phyloP scores from a whole-genome alignment of 2,888 invertebrate species.

The Meiosimyza platycephala region DNA sequence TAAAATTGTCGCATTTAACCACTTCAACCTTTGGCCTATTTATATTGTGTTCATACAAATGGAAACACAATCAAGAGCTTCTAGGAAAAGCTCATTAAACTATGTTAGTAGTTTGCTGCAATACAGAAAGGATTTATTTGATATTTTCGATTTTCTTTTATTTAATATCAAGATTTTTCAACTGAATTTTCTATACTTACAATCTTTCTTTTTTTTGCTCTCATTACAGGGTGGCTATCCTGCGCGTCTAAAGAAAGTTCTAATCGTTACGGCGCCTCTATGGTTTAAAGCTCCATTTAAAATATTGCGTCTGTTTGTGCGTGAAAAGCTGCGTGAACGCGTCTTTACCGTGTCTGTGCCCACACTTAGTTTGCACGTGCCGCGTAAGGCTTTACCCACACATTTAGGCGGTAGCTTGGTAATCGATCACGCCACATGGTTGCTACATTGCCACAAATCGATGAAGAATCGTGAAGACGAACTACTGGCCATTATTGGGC shows the following conservation, averaged over 20 bases:
- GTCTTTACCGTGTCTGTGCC: conserved; percentile 95
- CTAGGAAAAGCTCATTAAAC: no score
- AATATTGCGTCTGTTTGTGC: conserved; percentile 91
- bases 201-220: not conserved
- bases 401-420: conserved; percentile 89
- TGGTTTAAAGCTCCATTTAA: conserved; percentile 99
- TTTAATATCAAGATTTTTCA: no score
- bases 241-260: conserved; percentile 94
- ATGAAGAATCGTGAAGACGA: conserved; percentile 81
- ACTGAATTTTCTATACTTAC: not conserved
- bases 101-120: not conserved
- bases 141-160: not conserved
- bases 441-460: conserved; percentile 79
- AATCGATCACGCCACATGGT: conserved; percentile 92
- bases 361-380: conserved; percentile 90
- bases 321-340: conserved; percentile 94
- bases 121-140: not conserved
- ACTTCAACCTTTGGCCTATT: no score
- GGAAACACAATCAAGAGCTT: no score
- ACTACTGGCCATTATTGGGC: conserved; percentile 67
- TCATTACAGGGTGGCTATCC: conserved; percentile 92
- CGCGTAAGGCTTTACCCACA: conserved; percentile 86
- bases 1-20: no score
- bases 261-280: conserved; percentile 96
- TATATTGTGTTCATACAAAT: no score